phyloP scores from a whole-genome alignment of 2,797 vertebrate genomes.

The Australoheros facetus region DNA sequence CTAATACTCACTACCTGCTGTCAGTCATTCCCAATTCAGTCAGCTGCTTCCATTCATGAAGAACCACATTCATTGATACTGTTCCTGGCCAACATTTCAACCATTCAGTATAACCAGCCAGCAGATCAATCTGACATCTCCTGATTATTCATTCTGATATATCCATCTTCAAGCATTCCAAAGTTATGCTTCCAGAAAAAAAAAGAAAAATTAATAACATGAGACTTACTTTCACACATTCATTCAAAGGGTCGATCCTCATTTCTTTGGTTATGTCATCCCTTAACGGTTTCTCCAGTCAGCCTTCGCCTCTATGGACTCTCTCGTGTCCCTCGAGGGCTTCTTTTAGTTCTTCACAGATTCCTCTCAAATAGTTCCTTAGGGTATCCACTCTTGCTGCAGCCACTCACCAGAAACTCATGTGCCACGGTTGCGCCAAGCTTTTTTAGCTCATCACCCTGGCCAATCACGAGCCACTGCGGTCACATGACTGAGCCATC shows the following conservation, averaged over 20 bases:
- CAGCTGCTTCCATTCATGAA: conserved; percentile 19
- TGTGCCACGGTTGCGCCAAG: conserved; percentile 46
- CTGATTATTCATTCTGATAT: not conserved
- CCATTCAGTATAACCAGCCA: not conserved
- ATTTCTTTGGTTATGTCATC: conserved; percentile 72
- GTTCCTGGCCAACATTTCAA: conserved; percentile 6
- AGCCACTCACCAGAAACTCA: conserved; percentile 56
- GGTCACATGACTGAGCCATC: conserved; percentile 74
- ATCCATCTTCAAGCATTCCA: not conserved
- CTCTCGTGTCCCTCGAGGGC: conserved; percentile 9
- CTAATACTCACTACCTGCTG: not conserved
- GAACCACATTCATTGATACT: conserved; percentile 22
- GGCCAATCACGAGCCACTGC: conserved; percentile 63
- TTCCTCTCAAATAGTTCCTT: conserved; percentile 51
- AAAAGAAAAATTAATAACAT: not conserved
- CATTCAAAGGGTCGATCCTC: conserved; percentile 59
- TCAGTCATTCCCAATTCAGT: conserved; percentile 7
- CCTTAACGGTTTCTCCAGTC: conserved; percentile 6
- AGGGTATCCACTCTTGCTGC: conserved; percentile 16
- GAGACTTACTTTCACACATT: conserved; percentile 71
- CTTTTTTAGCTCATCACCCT: conserved; percentile 66
- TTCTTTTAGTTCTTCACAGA: not conserved
- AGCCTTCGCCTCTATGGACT: not conserved
- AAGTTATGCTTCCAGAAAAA: not conserved
- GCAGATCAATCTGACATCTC: not conserved